Evolutionary conservation across 2,888 invertebrate genomes (phyloP).

Genomic region (Helicoverpa assulta): DNA sequence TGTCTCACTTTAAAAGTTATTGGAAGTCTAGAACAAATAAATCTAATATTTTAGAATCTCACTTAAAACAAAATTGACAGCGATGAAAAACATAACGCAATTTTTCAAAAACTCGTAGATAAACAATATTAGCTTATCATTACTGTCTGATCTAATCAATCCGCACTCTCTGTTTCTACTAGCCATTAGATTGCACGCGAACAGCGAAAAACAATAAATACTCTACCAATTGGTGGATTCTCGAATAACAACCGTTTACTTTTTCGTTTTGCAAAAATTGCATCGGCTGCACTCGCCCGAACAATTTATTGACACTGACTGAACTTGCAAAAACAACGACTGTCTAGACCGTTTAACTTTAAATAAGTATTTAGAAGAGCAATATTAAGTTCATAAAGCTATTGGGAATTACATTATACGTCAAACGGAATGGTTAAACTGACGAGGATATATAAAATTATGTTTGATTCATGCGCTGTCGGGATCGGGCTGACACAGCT

Average conservation of each 20-base stretch:
- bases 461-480: conserved; percentile 48
- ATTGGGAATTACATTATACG: conserved; percentile 45
- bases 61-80: neutral
- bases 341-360: conserved; percentile 43
- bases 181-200: conserved; percentile 53
- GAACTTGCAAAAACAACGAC: conserved; percentile 49
- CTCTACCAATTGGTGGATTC: conserved; percentile 61
- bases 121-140: conserved; percentile 44
- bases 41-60: neutral
- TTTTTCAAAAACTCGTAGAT: conserved; percentile 10
- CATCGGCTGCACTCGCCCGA: conserved; percentile 66
- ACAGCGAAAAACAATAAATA: conserved; percentile 65
- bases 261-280: conserved; percentile 71
- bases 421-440: conserved; percentile 50
- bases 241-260: conserved; percentile 65
- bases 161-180: conserved; percentile 44
- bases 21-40: neutral
- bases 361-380: conserved; percentile 47
- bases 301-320: conserved; percentile 66
- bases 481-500: conserved; percentile 36
- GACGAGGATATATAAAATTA: conserved; percentile 50
- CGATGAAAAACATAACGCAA: conserved; percentile 13
- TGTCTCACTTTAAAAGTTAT: no score
- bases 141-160: conserved; percentile 54
- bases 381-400: conserved; percentile 23